phyloP scores from a whole-genome alignment of 2,888 invertebrate species.

The Cheilosia soror region DNA sequence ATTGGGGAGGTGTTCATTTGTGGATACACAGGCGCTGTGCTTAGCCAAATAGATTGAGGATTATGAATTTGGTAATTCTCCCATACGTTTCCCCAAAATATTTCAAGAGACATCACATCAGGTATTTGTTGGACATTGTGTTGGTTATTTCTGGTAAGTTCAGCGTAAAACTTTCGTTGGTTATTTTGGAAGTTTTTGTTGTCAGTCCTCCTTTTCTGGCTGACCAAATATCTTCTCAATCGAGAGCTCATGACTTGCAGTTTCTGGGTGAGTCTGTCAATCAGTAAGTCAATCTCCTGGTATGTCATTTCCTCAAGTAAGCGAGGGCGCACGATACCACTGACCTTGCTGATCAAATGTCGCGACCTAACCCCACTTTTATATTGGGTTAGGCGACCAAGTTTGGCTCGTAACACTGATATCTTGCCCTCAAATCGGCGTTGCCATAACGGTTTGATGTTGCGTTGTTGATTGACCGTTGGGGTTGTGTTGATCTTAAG shows the following conservation, averaged over 20 bases:
- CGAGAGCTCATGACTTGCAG: slow-evolving; percentile 12
- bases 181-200: slow-evolving; percentile 1
- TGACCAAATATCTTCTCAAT: slow-evolving; percentile 19
- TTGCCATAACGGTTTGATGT: slow-evolving; percentile 13
- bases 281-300: slow-evolving; percentile 3
- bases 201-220: background rate
- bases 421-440: slow-evolving; percentile 19
- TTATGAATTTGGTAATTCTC: background rate
- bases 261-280: slow-evolving; percentile 19
- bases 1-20: background rate
- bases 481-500: background rate
- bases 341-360: slow-evolving; percentile 9
- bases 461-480: background rate
- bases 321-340: background rate
- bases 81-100: slow-evolving; percentile 17
- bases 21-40: background rate
- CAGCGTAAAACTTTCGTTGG: slow-evolving; percentile 16
- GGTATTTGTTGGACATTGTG: background rate
- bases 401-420: slow-evolving; percentile 4
- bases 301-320: background rate
- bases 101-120: slow-evolving; percentile 7
- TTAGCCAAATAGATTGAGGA: background rate
- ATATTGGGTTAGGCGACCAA: slow-evolving; percentile 24
- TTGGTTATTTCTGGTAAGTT: slow-evolving; percentile 5
- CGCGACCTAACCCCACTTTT: slow-evolving; percentile 17